Evolutionary conservation across 2,888 invertebrate genomes (phyloP).

Genomic region (Oasisia sp.): DNA sequence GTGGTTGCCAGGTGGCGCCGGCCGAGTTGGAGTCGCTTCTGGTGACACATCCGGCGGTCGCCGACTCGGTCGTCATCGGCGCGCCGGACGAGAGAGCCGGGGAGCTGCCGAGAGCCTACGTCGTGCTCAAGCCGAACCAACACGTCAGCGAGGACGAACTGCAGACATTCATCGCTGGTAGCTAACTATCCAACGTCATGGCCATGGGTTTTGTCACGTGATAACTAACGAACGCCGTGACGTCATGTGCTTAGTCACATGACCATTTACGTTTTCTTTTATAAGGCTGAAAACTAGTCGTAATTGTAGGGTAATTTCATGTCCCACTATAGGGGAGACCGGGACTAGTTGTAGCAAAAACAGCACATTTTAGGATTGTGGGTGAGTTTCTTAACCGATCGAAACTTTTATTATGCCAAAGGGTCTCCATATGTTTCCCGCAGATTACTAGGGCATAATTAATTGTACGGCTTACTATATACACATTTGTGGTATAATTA

Average conservation of each 20-base stretch:
- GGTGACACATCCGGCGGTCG: slow-evolving; percentile 76
- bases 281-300: not conserved
- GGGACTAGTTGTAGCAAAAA: no score
- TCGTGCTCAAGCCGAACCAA: slow-evolving; percentile 71
- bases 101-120: slow-evolving; percentile 81
- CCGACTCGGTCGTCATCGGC: slow-evolving; percentile 85
- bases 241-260: no score
- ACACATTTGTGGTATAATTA: no score
- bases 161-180: slow-evolving; percentile 30
- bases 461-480: no score
- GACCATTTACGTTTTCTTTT: not conserved
- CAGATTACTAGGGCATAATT: no score
- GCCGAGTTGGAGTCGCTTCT: slow-evolving; percentile 87
- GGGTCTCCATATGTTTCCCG: no score
- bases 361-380: no score
- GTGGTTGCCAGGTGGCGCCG: slow-evolving; percentile 80
- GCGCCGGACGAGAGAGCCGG: slow-evolving; percentile 70
- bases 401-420: no score
- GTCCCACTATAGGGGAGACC: no score
- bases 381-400: no score
- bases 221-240: not conserved
- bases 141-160: slow-evolving; percentile 45
- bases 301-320: no score
- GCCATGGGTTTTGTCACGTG: not conserved
- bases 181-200: not conserved